Evolutionary conservation across 2,797 vertebrate species (phyloP), one percentile per base, ranked within the genome.

Genomic region (Bradypus variegatus): DNA sequence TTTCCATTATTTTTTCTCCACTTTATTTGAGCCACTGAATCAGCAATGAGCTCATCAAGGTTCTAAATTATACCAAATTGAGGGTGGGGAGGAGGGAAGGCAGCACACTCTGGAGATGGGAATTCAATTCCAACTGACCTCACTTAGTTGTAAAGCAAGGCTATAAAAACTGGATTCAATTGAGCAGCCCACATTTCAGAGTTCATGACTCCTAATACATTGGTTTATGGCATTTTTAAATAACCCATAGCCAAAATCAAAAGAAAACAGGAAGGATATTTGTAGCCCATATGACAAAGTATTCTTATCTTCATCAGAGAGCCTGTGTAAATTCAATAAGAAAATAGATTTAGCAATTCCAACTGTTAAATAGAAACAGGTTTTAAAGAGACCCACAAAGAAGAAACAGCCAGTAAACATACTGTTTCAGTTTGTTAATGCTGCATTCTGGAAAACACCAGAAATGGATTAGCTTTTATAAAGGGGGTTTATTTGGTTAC

Each of bases 251-350:
- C 73, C 86, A 69, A 91, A 77, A 69, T 60, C 90, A 94, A 67
- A 92, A 70, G 75, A 83, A 31, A 83, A 65, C 50, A 62, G 81
- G 45, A 92, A 92, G 90, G 92, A 50, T 62, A 88, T 55, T 58
- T 89, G 45, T 6, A 53, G 45, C 45, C 69, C 73, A 6, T 82
- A 67, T 27, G 36, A 91, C 50, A 92, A 94, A 87, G 53, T 33
- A 75, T 58, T 86, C 85, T 23, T 88, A 48, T 64, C 60, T 92
- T 93, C 48, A 79, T 65, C 91, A 77, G 83, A 38, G 29, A 85
- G 33, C 5, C 23, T 29, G 13, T 14, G 15, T 79, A 23, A 58
- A 89, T 75, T 72, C 81, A 60, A 3, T 77, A 75, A 82, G 80
- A 88, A 91, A 93, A 87, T 65, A 8, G 41, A 8, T 75, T 75